Evolutionary conservation across 2,888 invertebrate species (phyloP).

Genomic region (Cyrtodaria siliqua): DNA sequence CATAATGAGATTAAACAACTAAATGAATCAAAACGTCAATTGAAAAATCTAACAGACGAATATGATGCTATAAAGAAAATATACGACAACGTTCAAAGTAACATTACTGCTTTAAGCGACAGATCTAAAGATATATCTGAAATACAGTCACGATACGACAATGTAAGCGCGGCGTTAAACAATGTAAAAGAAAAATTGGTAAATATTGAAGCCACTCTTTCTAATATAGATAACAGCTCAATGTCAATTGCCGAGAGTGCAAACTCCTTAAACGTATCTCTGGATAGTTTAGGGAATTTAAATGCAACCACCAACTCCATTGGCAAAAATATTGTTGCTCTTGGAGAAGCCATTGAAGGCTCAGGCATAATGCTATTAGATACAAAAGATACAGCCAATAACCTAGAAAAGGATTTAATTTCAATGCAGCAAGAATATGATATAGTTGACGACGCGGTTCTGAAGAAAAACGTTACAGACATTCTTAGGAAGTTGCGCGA

Average conservation of each 20-base stretch:
- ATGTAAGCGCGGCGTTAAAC: constrained; percentile 29
- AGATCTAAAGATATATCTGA: constrained; percentile 25
- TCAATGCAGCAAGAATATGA: background rate
- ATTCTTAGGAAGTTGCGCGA: background rate
- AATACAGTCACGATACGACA: constrained; percentile 23
- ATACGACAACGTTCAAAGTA: constrained; percentile 11
- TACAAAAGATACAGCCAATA: background rate
- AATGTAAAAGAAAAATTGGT: background rate
- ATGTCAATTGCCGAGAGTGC: background rate
- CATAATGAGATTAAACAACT: background rate
- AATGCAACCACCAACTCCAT: background rate
- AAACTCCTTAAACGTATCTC: constrained; percentile 4
- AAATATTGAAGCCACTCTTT: background rate
- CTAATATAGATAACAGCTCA: background rate
- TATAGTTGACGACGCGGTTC: background rate
- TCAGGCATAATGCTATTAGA: background rate
- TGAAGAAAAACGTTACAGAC: background rate
- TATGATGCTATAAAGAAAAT: background rate
- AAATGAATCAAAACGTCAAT: background rate
- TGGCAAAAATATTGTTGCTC: background rate
- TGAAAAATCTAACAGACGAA: background rate
- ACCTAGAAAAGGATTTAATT: background rate
- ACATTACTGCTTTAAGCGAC: constrained; percentile 19
- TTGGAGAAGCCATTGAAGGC: background rate
- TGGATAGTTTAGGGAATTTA: background rate